Base-by-base conservation (phyloP, 2,797 vertebrate genomes). In the Liparis tanakae region DNA sequence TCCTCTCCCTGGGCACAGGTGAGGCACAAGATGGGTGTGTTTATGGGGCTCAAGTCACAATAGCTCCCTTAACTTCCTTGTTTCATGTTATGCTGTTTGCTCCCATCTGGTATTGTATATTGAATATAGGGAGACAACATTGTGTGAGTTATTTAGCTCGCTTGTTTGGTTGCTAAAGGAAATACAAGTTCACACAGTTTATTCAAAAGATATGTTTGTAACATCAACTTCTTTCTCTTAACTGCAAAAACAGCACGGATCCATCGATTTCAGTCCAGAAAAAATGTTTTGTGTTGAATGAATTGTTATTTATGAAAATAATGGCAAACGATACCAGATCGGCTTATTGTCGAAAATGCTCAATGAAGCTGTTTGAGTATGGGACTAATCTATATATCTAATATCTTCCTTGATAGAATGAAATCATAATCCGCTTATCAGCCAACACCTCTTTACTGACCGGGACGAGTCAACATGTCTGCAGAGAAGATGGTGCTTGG, bases 91-190 rank as follows among this genome's bases (percentile, higher is more conserved):
- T 46, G 41, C 34, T 44, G 50, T 71, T 72, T 44, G 18, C n/a
- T 18, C 22, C 25, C 22, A 18, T 70, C 57, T 53, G 36, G 54
- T 4, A 70, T 41, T 48, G n/a, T 62, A 41, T 53, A 43, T 22
- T 62, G 8, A 67, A 55, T 58, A 20, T 8, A 43, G 33, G 6
- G 20, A 15, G 5, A 33, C 17, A 10, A 44, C 5, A 10, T 22
- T 18, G 4, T 50, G 20, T 39, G 34, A 57, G 13, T 68, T 22
- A 14, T 39, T 15, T 30, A 30, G 48, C 46, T 65, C 4, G 12
- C 37, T 50, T 37, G 51, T 39, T 44, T 68, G 54, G 8, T 36
- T 58, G 25, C 54, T 68, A 22, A 57, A 6, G 13, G 8, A 15
- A n/a, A 43, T 44, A 14, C n/a, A 22, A 48, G 1, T 22, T 34